phyloP scores from a whole-genome alignment of 2,113 vertebrate genomes.

The Acrocephalus kingi region DNA sequence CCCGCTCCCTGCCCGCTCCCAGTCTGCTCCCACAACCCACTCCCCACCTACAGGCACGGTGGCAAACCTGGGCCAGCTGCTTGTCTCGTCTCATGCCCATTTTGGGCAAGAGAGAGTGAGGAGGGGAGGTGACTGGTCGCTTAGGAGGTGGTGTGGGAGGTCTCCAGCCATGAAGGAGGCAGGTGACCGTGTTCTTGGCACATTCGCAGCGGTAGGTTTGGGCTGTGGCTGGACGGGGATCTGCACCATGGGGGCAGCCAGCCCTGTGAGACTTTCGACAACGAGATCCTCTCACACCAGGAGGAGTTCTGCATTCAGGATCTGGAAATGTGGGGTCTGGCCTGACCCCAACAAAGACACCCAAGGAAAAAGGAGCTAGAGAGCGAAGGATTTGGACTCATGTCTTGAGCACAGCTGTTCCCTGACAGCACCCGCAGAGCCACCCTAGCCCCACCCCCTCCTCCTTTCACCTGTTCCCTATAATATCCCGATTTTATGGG shows the following conservation, averaged over 20 bases:
- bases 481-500: not conserved
- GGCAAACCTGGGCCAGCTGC: not conserved
- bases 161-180: not conserved
- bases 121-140: accelerated
- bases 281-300: constrained; percentile 78
- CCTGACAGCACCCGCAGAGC: not conserved
- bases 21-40: not conserved
- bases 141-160: not conserved
- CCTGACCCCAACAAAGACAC: constrained; percentile 28
- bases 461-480: not conserved
- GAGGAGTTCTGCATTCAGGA: constrained; percentile 84
- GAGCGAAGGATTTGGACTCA: accelerated
- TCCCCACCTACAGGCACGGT: not conserved
- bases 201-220: constrained; percentile 79
- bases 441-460: accelerated
- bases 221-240: constrained; percentile 88
- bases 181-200: not conserved
- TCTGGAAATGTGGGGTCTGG: constrained; percentile 88
- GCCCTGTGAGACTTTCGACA: constrained; percentile 86
- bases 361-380: not conserved
- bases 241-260: constrained; percentile 84
- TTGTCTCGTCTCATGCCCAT: not conserved
- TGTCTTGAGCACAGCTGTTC: not conserved
- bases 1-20: not conserved
- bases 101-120: not conserved